Conservation (phyloP, 2,888 invertebrate genomes). For the Drosophila suboccidentalis region DNA sequence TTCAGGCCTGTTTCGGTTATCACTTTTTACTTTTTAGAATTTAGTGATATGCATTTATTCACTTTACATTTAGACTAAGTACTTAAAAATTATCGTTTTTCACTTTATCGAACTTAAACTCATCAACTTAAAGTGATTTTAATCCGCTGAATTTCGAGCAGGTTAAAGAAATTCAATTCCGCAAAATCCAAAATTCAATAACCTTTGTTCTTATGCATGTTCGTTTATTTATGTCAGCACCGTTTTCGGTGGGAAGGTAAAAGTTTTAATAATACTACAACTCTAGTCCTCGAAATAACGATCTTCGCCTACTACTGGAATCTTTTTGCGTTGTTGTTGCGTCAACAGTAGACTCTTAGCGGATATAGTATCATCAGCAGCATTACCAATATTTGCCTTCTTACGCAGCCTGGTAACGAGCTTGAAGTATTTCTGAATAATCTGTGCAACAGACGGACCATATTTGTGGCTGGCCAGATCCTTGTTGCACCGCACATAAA, state of each 20-base stretch:
- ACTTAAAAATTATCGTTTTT: too few species aligned
- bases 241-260: background rate
- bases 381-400: background rate
- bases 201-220: background rate
- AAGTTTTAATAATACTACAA: background rate
- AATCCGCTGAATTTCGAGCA: too few species aligned
- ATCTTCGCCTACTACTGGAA: conserved; percentile 9
- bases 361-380: background rate
- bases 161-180: too few species aligned
- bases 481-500: conserved; percentile 14
- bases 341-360: background rate
- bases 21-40: too few species aligned
- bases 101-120: too few species aligned
- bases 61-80: too few species aligned
- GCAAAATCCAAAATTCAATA: too few species aligned
- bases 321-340: background rate
- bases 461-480: conserved; percentile 9
- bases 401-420: conserved; percentile 22
- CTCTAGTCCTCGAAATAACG: conserved; percentile 42
- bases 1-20: too few species aligned
- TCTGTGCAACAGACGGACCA: conserved; percentile 10
- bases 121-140: too few species aligned
- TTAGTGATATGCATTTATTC: too few species aligned
- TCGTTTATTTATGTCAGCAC: conserved; percentile 6
- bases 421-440: conserved; percentile 28